Percentiles rank a stretch among this genome's conserved stretches.
Evolutionary conservation across 2,797 vertebrate genomes (phyloP).

Genomic region (Linurgus olivaceus): DNA sequence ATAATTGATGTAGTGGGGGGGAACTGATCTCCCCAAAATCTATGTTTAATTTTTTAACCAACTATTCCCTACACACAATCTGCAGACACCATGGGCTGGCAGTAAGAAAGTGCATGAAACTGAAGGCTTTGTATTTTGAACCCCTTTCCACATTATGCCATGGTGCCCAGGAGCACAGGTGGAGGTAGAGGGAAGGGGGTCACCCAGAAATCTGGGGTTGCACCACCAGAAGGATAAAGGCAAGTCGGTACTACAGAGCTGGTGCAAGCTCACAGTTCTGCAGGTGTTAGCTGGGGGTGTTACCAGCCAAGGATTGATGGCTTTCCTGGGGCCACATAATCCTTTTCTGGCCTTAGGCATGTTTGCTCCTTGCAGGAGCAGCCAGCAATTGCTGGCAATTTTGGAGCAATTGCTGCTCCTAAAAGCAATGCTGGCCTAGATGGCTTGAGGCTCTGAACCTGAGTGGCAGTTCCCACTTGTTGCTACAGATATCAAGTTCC

Average conservation of each 20-base stretch:
- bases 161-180: background rate
- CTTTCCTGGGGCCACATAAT: background rate
- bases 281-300: background rate
- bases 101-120: background rate
- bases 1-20: background rate
- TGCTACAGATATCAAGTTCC: background rate
- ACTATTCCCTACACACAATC: accelerated
- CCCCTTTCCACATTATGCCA: background rate
- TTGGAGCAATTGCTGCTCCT: background rate
- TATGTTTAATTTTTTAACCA: background rate
- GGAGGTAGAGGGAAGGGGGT: background rate
- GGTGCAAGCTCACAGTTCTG: background rate
- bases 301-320: background rate
- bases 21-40: background rate
- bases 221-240: background rate
- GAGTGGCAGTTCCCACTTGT: background rate
- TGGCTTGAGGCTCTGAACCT: background rate
- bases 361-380: background rate
- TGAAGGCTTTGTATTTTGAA: background rate
- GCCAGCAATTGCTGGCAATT: background rate
- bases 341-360: background rate
- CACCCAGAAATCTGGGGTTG: background rate
- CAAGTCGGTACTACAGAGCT: background rate
- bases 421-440: background rate
- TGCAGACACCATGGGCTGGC: background rate